Evolutionary conservation across 2,113 vertebrate genomes (phyloP).

Genomic region (Murina feae): DNA sequence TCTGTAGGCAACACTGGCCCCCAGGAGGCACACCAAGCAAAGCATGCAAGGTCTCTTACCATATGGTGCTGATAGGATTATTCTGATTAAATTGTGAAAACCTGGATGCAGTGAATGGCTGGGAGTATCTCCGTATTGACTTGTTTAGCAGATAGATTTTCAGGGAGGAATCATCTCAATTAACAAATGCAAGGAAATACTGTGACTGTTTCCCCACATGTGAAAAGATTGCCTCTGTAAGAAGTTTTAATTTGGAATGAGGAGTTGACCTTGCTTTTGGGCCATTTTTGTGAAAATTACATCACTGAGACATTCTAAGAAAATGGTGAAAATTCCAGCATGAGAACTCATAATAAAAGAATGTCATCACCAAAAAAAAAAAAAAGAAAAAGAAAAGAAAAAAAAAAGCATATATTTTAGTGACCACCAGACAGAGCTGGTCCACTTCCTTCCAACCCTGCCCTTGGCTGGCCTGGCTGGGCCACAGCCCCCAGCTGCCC

Average conservation of each 20-base stretch:
- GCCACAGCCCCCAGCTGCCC: conserved; percentile 53
- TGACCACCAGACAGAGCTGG: neutral
- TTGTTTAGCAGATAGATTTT: neutral
- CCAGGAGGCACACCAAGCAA: neutral
- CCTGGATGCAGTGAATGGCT: accelerated
- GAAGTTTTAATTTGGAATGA: neutral
- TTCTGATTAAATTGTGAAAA: neutral
- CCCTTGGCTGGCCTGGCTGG: neutral
- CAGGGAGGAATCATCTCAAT: neutral
- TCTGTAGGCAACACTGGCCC: neutral
- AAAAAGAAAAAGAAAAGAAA: neutral
- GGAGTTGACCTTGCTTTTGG: neutral
- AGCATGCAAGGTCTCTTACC: neutral
- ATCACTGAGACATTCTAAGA: neutral
- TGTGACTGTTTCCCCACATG: too few species aligned
- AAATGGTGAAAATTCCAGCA: neutral
- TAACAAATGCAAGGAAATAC: neutral
- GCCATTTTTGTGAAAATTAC: neutral
- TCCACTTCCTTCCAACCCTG: neutral
- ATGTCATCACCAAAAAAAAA: neutral
- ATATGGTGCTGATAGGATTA: neutral
- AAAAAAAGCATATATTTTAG: neutral
- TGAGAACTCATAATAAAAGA: neutral
- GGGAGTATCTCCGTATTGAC: neutral
- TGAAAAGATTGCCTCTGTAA: neutral